A percentile compares a stretch with the other conserved stretches of the same genome.
Evolutionary conservation across 2,113 vertebrate species (phyloP).

Genomic region (Ibidorhyncha struthersii): DNA sequence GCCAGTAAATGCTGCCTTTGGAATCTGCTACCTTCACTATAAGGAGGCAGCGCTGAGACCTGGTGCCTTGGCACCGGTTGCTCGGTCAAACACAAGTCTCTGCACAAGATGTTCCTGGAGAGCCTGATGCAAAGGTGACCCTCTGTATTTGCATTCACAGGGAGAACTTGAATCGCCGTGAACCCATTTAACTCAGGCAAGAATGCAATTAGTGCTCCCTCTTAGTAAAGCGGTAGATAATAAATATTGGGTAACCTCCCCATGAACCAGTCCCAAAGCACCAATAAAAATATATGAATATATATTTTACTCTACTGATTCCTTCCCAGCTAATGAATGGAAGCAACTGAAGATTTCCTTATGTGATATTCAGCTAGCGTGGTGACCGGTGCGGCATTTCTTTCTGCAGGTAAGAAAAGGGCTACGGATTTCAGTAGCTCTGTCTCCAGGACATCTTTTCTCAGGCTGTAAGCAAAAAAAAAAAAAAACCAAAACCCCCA

Average conservation of each 20-base stretch:
- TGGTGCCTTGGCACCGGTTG: accelerated
- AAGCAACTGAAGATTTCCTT: background rate
- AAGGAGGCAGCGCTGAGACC: accelerated
- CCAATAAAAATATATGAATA: background rate
- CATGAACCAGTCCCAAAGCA: background rate
- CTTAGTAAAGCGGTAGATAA: background rate
- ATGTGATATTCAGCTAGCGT: background rate
- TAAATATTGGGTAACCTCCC: background rate
- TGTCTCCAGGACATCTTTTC: background rate
- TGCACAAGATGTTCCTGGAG: background rate
- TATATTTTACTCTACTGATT: background rate
- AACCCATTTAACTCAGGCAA: background rate
- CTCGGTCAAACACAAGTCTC: background rate
- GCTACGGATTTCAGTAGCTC: background rate
- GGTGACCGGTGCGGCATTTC: background rate
- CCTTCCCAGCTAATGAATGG: background rate
- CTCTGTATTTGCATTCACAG: background rate
- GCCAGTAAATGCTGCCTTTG: background rate
- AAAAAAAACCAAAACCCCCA: background rate
- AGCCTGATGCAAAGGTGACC: background rate
- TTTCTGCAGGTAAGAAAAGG: background rate
- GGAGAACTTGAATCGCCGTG: background rate
- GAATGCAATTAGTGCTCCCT: background rate
- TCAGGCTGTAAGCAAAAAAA: background rate
- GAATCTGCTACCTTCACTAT: background rate